Evolutionary conservation across 2,113 vertebrate species (phyloP).

Genomic region (Psophia crepitans): DNA sequence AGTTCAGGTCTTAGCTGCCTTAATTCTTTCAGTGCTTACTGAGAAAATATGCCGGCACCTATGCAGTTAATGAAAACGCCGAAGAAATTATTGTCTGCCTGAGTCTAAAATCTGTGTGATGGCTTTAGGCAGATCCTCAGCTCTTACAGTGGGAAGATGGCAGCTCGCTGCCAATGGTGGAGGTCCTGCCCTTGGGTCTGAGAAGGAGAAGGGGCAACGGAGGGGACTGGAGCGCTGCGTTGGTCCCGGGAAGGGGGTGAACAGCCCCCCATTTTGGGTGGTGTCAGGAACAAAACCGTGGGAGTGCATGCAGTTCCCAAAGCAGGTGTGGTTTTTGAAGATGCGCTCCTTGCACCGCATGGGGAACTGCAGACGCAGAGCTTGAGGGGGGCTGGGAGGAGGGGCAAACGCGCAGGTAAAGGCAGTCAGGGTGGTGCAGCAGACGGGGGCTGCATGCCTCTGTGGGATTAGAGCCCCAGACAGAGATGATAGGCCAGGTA

Average conservation of each 20-base stretch:
- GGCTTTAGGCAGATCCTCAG: background rate
- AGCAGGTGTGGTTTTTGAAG: rapidly evolving
- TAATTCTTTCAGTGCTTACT: background rate
- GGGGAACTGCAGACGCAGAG: background rate
- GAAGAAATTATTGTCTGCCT: background rate
- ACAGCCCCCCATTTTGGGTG: background rate
- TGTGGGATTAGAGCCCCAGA: background rate
- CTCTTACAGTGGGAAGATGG: background rate
- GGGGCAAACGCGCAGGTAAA: rapidly evolving
- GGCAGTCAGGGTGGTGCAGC: background rate
- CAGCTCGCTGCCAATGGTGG: background rate
- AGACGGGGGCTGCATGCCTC: background rate
- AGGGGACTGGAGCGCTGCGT: background rate
- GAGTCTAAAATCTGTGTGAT: background rate
- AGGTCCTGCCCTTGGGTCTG: background rate
- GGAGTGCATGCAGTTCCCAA: background rate
- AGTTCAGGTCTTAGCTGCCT: background rate
- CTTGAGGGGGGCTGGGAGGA: background rate
- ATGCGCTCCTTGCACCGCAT: rapidly evolving
- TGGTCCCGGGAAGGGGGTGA: background rate
- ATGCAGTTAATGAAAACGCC: background rate
- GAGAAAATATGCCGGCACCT: background rate
- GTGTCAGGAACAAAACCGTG: background rate
- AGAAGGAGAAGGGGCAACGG: background rate
- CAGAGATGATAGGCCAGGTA: background rate